phyloP scores from a whole-genome alignment of 2,113 vertebrate genomes.

The Himantopus leucocephalus region DNA sequence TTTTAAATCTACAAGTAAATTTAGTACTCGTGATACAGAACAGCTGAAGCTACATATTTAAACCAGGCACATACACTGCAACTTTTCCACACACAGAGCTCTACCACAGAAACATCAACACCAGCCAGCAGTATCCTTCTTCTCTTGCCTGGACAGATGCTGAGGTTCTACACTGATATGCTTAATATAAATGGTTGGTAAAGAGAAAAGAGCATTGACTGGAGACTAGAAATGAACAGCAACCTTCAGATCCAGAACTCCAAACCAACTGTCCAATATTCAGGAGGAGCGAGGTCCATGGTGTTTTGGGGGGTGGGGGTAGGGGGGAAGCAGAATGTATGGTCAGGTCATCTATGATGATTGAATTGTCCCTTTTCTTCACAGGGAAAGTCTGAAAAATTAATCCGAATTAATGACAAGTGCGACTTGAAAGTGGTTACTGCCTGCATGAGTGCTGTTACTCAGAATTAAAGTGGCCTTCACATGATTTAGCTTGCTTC shows the following conservation, averaged over 20 bases:
- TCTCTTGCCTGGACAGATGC: neutral
- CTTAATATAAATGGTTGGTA: neutral
- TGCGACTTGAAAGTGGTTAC: neutral
- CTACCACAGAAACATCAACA: neutral
- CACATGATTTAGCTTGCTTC: slow-evolving; percentile 30
- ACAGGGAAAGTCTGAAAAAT: neutral
- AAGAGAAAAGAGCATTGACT: neutral
- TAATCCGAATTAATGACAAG: neutral
- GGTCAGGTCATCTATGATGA: neutral
- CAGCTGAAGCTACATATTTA: slow-evolving; percentile 40
- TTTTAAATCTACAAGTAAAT: slow-evolving; percentile 59
- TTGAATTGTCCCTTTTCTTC: neutral
- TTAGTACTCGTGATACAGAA: slow-evolving; percentile 15
- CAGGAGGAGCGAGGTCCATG: neutral
- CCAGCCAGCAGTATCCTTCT: neutral
- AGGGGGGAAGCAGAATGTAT: neutral
- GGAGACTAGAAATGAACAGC: neutral
- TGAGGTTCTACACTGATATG: neutral
- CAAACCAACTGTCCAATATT: neutral
- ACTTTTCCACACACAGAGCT: neutral
- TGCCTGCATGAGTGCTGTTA: neutral
- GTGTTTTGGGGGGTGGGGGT: accelerated
- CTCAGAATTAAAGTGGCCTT: neutral
- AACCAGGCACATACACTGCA: neutral
- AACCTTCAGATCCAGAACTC: neutral